Conservation (phyloP, 2,888 invertebrate genomes). For the Ctenicera cuprea region DNA sequence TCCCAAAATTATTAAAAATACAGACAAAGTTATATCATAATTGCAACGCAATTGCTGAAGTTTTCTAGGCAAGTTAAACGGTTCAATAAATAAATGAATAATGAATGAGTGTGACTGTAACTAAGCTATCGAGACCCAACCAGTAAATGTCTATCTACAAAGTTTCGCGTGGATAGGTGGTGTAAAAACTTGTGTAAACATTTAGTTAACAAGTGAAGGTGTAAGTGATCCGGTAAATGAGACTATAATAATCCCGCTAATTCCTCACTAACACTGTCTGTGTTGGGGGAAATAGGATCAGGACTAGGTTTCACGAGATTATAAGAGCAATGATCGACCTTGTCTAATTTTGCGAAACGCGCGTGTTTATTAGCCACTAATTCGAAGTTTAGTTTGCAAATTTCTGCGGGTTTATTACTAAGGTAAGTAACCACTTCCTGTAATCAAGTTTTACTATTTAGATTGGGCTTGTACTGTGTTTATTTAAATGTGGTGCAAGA, state of each 20-base stretch:
- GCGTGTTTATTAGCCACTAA: not conserved
- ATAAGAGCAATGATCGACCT: conserved; percentile 42
- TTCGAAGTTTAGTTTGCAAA: not conserved
- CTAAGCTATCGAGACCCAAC: not conserved
- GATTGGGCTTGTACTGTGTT: too few relatives aligned
- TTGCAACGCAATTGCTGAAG: not conserved
- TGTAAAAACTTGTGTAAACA: conserved; percentile 36
- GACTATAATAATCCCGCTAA: conserved; percentile 40
- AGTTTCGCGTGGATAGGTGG: not conserved
- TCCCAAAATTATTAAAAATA: not conserved
- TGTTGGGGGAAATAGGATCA: conserved; percentile 42
- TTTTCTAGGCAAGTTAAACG: not conserved
- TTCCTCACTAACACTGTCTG: conserved; percentile 33
- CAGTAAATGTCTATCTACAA: conserved; percentile 7
- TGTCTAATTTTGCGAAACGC: conserved; percentile 11
- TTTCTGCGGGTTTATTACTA: not conserved
- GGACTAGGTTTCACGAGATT: conserved; percentile 43
- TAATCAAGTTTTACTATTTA: too few relatives aligned
- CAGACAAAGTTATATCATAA: not conserved
- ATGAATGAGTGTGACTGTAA: not conserved
- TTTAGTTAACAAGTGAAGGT: conserved; percentile 34
- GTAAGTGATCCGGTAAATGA: conserved; percentile 36
- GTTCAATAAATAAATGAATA: conserved; percentile 1
- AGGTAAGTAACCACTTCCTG: not conserved
- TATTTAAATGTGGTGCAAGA: too few relatives aligned